Base-by-base conservation (phyloP, 2,888 invertebrate species). In the Halictus ligatus region DNA sequence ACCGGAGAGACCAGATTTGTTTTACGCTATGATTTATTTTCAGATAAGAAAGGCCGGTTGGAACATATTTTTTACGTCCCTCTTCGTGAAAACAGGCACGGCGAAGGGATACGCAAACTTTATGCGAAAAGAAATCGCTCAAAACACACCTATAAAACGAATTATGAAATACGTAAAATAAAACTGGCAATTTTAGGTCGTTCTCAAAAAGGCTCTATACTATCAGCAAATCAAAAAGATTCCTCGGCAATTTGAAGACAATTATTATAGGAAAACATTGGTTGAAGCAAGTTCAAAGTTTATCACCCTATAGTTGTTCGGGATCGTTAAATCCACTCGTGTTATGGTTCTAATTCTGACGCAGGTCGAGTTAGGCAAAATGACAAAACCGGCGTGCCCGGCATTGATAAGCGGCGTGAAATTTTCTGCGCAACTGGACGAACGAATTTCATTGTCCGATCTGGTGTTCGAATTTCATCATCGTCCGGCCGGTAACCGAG, bases 401-500 rank as follows among this genome's bases (percentile, higher is more conserved):
- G 35, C 69, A n/a, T 71, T n/a, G n/a, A 71, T 71, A n/a, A 71
- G 43, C n/a, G 35, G 40, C 40, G 12, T 21, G 13, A 71, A 18
- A 71, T 43, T 71, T 71, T 71, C 43, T 43, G 40, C 13, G 6
- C 43, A 15, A 43, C 71, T 13, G 43, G n/a, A 43, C n/a, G 40
- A n/a, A n/a, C 71, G 40, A 48, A 81, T n/a, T 43, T 48, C 71
- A n/a, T 71, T 25, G 12, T 58, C 67, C 43, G n/a, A 18, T 29
- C 54, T 29, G 46, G 73, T 15, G 43, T 46, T 18, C n/a, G 74
- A 75, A 78, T 60, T 46, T 78, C 58, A 29, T 18, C 78, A 75
- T 15, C 43, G 25, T 25, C 71, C 35, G 18, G 25, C 18, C 13
- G 67, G 69, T 80, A 85, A 85, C 58, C 64, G 78, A 82, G 75